Conservation (phyloP, 2,797 vertebrate genomes). For the Halcyon badia region DNA sequence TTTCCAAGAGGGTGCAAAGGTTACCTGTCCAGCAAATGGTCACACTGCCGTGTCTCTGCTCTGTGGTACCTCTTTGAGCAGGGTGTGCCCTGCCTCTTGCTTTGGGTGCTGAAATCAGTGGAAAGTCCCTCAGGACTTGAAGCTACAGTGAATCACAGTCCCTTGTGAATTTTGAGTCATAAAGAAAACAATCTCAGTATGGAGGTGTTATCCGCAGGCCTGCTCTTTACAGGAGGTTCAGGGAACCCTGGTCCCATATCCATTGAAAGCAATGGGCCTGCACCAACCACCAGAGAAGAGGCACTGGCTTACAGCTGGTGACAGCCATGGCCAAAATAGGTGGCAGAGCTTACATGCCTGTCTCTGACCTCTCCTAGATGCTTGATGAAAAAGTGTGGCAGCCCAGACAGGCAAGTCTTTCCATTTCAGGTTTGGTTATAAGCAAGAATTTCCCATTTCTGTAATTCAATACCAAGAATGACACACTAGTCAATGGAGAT, state of each 20-base stretch:
- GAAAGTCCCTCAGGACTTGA: background rate
- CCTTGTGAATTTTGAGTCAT: background rate
- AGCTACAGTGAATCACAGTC: background rate
- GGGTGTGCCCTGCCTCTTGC: background rate
- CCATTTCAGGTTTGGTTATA: background rate
- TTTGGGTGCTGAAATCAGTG: background rate
- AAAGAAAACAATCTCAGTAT: background rate
- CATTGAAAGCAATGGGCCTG: background rate
- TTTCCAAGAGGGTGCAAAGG: background rate
- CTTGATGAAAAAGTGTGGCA: background rate
- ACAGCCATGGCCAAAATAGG: background rate
- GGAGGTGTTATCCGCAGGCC: background rate
- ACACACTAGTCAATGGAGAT: background rate
- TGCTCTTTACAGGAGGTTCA: background rate
- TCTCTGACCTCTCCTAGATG: background rate
- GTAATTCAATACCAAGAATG: background rate
- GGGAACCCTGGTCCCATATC: background rate
- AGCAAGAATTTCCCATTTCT: background rate
- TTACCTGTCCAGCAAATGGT: fast-evolving
- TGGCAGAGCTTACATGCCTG: background rate
- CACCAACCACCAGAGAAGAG: background rate
- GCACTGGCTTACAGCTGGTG: background rate
- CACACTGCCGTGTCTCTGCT: background rate
- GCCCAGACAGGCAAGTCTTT: background rate
- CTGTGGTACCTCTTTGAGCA: background rate